Conservation (phyloP, 2,888 invertebrate genomes). For the Acrobasis consociella region DNA sequence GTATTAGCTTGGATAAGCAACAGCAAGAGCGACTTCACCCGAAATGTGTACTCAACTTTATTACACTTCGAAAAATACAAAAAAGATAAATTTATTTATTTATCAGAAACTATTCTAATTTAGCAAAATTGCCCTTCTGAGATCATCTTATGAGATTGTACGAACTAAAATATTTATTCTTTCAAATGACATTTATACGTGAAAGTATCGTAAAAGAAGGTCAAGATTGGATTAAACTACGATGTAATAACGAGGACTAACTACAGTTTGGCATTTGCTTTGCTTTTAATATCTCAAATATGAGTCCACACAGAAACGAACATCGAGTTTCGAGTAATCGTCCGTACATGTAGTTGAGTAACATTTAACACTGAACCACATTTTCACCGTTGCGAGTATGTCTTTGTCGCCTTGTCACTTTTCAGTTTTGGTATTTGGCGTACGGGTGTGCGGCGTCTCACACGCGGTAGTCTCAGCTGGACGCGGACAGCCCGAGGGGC, state of each 20-base stretch:
- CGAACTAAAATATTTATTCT: constrained; percentile 39
- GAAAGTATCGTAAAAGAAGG: constrained; percentile 31
- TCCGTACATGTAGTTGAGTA: constrained; percentile 17
- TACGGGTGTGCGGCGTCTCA: constrained; percentile 76
- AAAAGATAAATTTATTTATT: constrained; percentile 12
- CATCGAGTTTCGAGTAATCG: neutral
- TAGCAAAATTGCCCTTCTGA: constrained; percentile 60
- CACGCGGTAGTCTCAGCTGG: constrained; percentile 84
- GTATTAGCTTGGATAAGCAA: too few species aligned
- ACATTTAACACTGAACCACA: constrained; percentile 26
- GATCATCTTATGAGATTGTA: constrained; percentile 65
- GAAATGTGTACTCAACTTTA: constrained; percentile 22
- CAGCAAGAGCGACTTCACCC: too few species aligned
- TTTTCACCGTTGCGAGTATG: constrained; percentile 21
- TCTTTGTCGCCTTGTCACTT: constrained; percentile 21
- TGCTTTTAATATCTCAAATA: constrained; percentile 43
- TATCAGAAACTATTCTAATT: constrained; percentile 28
- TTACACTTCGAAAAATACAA: constrained; percentile 20
- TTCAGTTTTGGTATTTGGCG: constrained; percentile 73
- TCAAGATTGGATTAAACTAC: constrained; percentile 27
- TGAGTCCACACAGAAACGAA: constrained; percentile 18
- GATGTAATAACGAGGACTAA: constrained; percentile 41
- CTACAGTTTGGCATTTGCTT: constrained; percentile 70
- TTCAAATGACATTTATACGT: constrained; percentile 37
- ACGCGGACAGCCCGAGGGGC: constrained; percentile 83